Evolutionary conservation across 1,140 invertebrate species (phyloP).

Genomic region (Manduca sexta): DNA sequence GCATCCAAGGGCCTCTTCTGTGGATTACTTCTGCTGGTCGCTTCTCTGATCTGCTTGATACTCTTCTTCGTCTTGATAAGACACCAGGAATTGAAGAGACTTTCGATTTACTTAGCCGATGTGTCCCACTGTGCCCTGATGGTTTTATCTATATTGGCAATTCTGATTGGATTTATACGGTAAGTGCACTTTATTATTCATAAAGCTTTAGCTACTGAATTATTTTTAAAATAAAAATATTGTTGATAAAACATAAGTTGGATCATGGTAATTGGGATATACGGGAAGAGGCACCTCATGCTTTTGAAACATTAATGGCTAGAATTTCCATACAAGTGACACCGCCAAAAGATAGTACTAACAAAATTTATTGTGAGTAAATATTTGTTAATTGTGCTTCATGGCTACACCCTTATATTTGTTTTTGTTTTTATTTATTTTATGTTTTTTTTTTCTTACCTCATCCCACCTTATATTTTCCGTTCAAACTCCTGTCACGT

Average conservation of each 20-base stretch:
- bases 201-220: background rate
- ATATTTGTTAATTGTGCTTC: background rate
- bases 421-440: conserved; percentile 6
- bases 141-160: conserved; percentile 89
- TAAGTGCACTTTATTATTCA: conserved; percentile 54
- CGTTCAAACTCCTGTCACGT: background rate
- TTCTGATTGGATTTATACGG: conserved; percentile 91
- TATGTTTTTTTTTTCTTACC: conserved; percentile 9
- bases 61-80: conserved; percentile 95
- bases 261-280: no score
- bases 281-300: no score
- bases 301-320: no score
- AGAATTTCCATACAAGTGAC: no score
- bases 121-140: conserved; percentile 92
- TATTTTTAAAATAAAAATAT: background rate
- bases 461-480: background rate
- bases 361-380: no score
- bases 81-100: conserved; percentile 83
- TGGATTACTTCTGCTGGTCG: conserved; percentile 90
- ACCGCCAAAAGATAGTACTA: no score
- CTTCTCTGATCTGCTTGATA: conserved; percentile 93
- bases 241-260: no score
- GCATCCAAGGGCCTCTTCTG: conserved; percentile 96
- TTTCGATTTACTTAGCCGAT: conserved; percentile 93
- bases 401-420: conserved; percentile 3